Percentiles rank a stretch among this genome's conserved stretches.
Evolutionary conservation across 2,888 invertebrate genomes (phyloP).

Genomic region (Chironomus riparius): DNA sequence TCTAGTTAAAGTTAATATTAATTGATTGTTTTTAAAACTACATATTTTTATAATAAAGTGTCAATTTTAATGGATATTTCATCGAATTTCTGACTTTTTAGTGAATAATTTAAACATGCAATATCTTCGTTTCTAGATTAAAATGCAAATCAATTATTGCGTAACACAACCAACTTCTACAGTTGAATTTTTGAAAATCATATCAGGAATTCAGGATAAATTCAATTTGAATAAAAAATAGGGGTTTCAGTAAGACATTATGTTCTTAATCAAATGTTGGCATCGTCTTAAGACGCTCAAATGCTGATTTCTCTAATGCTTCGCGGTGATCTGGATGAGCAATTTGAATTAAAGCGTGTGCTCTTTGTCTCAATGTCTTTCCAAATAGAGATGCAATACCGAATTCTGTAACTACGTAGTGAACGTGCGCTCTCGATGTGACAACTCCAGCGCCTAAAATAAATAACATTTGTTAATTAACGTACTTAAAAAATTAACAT

Average conservation of each 20-base stretch:
- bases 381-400: constrained; percentile 87
- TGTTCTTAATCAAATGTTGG: constrained; percentile 41
- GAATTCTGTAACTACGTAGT: constrained; percentile 88
- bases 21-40: not conserved
- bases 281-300: constrained; percentile 71
- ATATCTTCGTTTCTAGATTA: too few species aligned
- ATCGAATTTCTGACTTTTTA: too few species aligned
- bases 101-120: too few species aligned
- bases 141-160: too few species aligned
- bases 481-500: too few species aligned
- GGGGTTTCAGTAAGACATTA: not conserved
- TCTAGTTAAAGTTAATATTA: not conserved
- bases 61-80: too few species aligned
- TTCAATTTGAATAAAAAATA: not conserved
- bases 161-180: too few species aligned
- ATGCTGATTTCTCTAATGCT: constrained; percentile 75
- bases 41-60: not conserved
- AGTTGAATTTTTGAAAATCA: too few species aligned
- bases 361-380: constrained; percentile 78
- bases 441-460: constrained; percentile 83
- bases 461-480: too few species aligned
- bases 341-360: constrained; percentile 78
- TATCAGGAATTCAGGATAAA: not conserved
- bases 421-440: constrained; percentile 81
- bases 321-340: constrained; percentile 85